Conservation (phyloP, 1,140 invertebrate species). For the Drosophila repleta region DNA sequence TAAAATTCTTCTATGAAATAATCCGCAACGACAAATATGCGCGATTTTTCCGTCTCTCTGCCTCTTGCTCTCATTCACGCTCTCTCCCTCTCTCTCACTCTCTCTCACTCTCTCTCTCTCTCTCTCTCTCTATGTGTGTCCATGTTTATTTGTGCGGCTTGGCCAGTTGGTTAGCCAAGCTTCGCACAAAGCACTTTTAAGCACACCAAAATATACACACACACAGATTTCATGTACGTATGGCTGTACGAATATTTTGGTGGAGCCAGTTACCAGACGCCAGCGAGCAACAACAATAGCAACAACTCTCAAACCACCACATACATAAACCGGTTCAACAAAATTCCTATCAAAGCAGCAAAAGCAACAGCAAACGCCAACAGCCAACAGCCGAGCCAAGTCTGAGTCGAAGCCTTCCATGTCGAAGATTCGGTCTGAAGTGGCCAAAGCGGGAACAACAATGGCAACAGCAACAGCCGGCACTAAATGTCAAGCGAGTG, state of each 20-base stretch:
- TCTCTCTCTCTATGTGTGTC: slow-evolving; percentile 20
- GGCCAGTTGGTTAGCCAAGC: slow-evolving; percentile 74
- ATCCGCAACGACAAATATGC: slow-evolving; percentile 75
- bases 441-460: slow-evolving; percentile 6
- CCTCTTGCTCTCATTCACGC: not conserved
- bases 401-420: slow-evolving; percentile 33
- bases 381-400: slow-evolving; percentile 39
- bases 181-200: slow-evolving; percentile 57
- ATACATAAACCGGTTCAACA: slow-evolving; percentile 69
- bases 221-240: not conserved
- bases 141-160: slow-evolving; percentile 49
- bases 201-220: slow-evolving; percentile 23
- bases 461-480: slow-evolving; percentile 47
- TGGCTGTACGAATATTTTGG: slow-evolving; percentile 65
- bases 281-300: slow-evolving; percentile 48
- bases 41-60: slow-evolving; percentile 52
- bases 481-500: slow-evolving; percentile 70
- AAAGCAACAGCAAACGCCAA: slow-evolving; percentile 26
- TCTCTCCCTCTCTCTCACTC: no score
- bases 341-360: slow-evolving; percentile 59
- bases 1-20: slow-evolving; percentile 73
- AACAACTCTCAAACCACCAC: slow-evolving; percentile 47
- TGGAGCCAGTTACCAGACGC: slow-evolving; percentile 70
- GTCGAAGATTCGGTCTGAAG: slow-evolving; percentile 38
- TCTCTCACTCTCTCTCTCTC: not conserved